Percentiles rank a stretch among this genome's conserved stretches.
phyloP scores from a whole-genome alignment of 2,113 vertebrate species.

The Andinoacara biseriatus region DNA sequence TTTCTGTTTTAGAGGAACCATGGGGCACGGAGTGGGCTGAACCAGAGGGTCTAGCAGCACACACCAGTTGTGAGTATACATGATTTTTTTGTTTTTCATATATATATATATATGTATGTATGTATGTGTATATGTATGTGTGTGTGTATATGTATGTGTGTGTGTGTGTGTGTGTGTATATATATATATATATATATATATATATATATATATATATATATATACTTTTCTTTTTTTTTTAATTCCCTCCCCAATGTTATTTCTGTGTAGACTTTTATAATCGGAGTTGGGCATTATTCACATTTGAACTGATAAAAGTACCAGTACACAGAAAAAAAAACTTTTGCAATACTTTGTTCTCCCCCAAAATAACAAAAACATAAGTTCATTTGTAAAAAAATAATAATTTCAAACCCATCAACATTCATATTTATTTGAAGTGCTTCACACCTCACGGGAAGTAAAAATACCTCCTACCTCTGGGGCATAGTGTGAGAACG shows the following conservation, averaged over 20 bases:
- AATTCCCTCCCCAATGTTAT: neutral
- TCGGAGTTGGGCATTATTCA: neutral
- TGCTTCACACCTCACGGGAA: neutral
- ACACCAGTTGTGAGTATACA: constrained; percentile 71
- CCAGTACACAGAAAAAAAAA: too few relatives aligned
- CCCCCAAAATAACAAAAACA: neutral
- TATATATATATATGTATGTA: too few relatives aligned
- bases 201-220: too few relatives aligned
- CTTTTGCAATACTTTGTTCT: too few relatives aligned
- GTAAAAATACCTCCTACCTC: neutral
- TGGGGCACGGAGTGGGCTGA: constrained; percentile 82
- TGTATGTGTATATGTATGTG: too few relatives aligned
- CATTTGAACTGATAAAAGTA: neutral
- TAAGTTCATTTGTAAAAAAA: neutral
- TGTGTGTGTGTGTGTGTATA: too few relatives aligned
- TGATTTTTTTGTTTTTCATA: too few relatives aligned
- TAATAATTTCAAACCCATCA: neutral
- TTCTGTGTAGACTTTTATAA: neutral
- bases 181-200: too few relatives aligned
- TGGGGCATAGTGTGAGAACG: neutral
- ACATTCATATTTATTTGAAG: neutral
- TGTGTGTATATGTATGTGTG: too few relatives aligned
- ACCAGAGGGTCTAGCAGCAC: constrained; percentile 64
- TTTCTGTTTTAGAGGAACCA: constrained; percentile 67
- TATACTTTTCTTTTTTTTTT: neutral